A percentile compares a stretch with the other conserved stretches of the same genome.
phyloP scores from a whole-genome alignment of 2,888 invertebrate genomes.

The Creontiades dilutus region DNA sequence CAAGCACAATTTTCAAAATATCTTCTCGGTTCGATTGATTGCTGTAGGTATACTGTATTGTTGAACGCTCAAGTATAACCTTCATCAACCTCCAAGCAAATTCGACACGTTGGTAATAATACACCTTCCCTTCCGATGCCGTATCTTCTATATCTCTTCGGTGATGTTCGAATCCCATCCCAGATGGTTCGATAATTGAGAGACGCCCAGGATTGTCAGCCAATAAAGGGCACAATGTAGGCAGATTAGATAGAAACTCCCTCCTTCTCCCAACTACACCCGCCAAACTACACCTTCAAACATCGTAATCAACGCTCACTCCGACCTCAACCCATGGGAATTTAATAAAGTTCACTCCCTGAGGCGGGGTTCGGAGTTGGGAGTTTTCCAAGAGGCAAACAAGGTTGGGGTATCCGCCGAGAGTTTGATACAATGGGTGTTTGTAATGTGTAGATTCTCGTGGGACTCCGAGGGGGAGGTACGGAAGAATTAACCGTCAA shows the following conservation, averaged over 20 bases:
- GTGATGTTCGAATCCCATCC: neutral
- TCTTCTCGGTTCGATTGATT: no score
- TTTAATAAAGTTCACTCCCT: neutral
- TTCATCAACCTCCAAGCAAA: no score
- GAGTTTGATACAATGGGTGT: neutral
- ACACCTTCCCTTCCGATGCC: no score
- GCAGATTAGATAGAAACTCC: neutral
- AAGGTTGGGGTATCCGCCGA: neutral
- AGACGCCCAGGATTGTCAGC: neutral
- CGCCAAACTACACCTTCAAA: neutral
- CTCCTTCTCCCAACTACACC: neutral
- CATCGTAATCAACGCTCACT: neutral
- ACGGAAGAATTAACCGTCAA: no score
- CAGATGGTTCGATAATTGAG: neutral
- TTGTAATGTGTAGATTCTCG: neutral
- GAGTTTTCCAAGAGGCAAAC: neutral
- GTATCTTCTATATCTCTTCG: neutral
- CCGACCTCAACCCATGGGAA: neutral
- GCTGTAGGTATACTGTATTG: no score
- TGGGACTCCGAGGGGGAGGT: no score
- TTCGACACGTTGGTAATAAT: no score
- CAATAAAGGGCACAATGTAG: neutral
- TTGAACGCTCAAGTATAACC: no score
- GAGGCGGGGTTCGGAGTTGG: neutral
- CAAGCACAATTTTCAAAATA: no score